A percentile compares a stretch with the other conserved stretches of the same genome.
Conservation (phyloP, 2,888 invertebrate species). For the Asteroscopus sphinx region DNA sequence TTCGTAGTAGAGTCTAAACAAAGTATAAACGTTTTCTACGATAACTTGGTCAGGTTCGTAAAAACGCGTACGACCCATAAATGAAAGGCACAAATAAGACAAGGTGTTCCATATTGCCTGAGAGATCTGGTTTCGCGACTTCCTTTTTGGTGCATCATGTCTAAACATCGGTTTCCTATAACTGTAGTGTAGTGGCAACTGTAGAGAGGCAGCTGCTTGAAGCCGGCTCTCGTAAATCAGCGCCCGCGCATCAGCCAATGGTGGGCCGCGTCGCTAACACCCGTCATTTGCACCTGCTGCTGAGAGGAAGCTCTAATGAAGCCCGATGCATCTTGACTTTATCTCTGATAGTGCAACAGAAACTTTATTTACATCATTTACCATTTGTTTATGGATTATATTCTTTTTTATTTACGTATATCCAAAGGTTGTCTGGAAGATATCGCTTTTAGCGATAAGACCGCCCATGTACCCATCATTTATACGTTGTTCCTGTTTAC, state of each 20-base stretch:
- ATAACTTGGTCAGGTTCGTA: slow-evolving; percentile 15
- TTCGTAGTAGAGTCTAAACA: too few relatives aligned
- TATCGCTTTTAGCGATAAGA: too few relatives aligned
- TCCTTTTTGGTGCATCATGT: slow-evolving; percentile 71
- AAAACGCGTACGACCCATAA: slow-evolving; percentile 18
- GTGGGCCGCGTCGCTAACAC: slow-evolving; percentile 63
- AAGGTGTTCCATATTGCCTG: slow-evolving; percentile 41
- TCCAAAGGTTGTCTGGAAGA: too few relatives aligned
- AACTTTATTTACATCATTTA: slow-evolving; percentile 10
- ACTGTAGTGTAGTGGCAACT: slow-evolving; percentile 62
- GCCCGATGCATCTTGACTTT: slow-evolving; percentile 62
- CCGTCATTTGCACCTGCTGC: slow-evolving; percentile 80
- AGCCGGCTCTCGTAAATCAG: slow-evolving; percentile 72
- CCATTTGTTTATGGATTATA: too few relatives aligned
- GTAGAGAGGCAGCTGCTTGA: slow-evolving; percentile 76
- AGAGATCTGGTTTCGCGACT: slow-evolving; percentile 67
- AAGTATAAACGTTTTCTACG: too few relatives aligned
- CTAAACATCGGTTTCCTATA: slow-evolving; percentile 78
- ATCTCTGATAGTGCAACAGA: slow-evolving; percentile 50
- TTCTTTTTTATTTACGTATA: too few relatives aligned
- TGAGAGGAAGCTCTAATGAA: slow-evolving; percentile 80
- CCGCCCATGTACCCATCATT: too few relatives aligned
- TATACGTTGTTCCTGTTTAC: too few relatives aligned
- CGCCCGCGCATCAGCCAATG: slow-evolving; percentile 78
- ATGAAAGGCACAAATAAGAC: slow-evolving; percentile 31